Evolutionary conservation across 2,113 vertebrate species (phyloP).

Genomic region (Callospermophilus lateralis): DNA sequence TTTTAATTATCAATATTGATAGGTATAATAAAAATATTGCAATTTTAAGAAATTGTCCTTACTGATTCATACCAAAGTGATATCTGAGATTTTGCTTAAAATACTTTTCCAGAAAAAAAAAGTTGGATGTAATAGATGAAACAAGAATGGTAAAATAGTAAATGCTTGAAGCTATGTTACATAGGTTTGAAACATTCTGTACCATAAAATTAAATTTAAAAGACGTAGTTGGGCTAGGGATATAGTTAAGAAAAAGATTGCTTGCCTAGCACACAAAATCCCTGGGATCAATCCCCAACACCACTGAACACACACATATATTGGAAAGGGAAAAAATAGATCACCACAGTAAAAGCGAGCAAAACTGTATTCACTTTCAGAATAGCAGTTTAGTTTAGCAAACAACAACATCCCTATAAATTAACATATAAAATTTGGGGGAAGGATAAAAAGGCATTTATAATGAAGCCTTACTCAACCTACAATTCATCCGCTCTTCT

Average conservation of each 20-base stretch:
- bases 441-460: neutral
- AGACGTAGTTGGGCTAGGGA: neutral
- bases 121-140: neutral
- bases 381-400: slow-evolving; percentile 23
- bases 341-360: slow-evolving; percentile 8
- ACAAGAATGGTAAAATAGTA: slow-evolving; percentile 8
- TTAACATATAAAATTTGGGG: slow-evolving; percentile 31
- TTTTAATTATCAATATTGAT: neutral
- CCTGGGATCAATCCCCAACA: neutral
- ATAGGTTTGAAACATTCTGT: slow-evolving; percentile 39
- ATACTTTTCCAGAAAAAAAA: neutral
- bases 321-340: neutral
- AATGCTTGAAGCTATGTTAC: neutral
- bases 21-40: neutral
- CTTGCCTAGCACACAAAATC: too few species aligned
- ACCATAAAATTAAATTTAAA: neutral
- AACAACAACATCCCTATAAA: neutral
- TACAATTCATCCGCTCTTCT: neutral
- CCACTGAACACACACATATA: neutral
- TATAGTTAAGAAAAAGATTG: neutral
- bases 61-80: slow-evolving; percentile 39
- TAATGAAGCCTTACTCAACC: neutral
- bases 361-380: slow-evolving; percentile 30
- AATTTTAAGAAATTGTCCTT: slow-evolving; percentile 39
- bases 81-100: slow-evolving; percentile 33